Percentiles rank a stretch among this genome's conserved stretches.
These are phyloP conservation scores for Lutjanus campechanus DNA, from an alignment of 2,797 vertebrate species.

Conservation along the genomic window DNA sequence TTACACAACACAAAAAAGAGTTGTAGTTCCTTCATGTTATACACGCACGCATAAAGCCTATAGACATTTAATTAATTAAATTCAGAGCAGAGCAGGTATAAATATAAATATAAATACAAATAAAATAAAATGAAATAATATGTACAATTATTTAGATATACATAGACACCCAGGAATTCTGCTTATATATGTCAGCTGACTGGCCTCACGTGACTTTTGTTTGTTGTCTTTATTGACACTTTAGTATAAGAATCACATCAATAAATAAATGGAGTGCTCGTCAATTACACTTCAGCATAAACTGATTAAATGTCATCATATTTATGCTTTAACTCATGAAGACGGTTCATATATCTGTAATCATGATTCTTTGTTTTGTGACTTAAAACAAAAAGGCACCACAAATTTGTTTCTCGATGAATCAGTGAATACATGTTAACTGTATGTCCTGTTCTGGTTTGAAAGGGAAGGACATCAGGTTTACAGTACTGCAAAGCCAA, in stretches of 20 bases:
- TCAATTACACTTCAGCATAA: not conserved
- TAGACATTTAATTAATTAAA: too few relatives aligned
- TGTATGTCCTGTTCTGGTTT: slow-evolving; percentile 27
- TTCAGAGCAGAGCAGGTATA: too few relatives aligned
- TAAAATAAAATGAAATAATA: too few relatives aligned
- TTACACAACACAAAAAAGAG: too few relatives aligned
- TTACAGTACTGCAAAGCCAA: slow-evolving; percentile 47
- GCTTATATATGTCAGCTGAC: not conserved
- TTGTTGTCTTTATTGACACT: too few relatives aligned
- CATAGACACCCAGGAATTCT: too few relatives aligned
- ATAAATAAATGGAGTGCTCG: not conserved
- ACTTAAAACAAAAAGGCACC: not conserved
- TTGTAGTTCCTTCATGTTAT: too few relatives aligned
- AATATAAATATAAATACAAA: too few relatives aligned
- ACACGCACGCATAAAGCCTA: too few relatives aligned
- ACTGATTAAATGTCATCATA: not conserved
- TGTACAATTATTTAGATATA: too few relatives aligned
- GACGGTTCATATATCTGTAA: not conserved
- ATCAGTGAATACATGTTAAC: slow-evolving; percentile 19
- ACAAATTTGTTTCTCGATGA: not conserved
- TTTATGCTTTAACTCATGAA: not conserved
- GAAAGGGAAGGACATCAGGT: slow-evolving; percentile 40
- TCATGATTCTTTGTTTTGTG: not conserved
- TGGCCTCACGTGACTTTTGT: not conserved
- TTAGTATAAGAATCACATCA: not conserved